Base-by-base conservation (phyloP, 2,113 vertebrate genomes). In the Gopherus evgoodei region DNA sequence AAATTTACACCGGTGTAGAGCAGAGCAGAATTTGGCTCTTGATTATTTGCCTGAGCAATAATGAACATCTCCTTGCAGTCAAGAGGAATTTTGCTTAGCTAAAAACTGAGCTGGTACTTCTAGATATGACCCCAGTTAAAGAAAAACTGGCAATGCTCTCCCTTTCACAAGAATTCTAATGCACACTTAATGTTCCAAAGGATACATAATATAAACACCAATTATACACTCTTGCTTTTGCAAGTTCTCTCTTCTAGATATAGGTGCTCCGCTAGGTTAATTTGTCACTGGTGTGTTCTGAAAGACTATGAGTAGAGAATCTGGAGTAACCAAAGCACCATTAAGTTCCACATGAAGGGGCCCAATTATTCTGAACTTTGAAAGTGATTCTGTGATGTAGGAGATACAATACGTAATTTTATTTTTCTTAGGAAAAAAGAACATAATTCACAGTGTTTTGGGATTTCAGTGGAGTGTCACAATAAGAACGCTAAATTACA, bases 331-430 rank as follows among this genome's bases (percentile, higher is more conserved):
- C 35, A 21, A 52, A 92, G 93, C 90, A 87, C 53, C 75, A 88
- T 11, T 59, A 88, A 88, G 50, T 76, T 90, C 82, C 47, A 88
- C 22, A 21, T 11, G 83, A 90, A 93, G 76, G 11, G 57, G 65
- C 3, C 3, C 59, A 81, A 57, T 54, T 76, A 12, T 44, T 27
- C 75, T 78, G 75, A 91, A 95, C 94, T 90, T 95, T 83, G 75
- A 87, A 96, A 90, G 90, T 31, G 1, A 65, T 76, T 89, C 80
- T 82, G 21, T 87, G 88, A 93, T 35, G 85, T 78, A 80, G 47
- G 79, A 86, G 84, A 87, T 13, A 80, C 13, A 92, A 57, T 53
- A 92, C 19, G 6, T 82, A 53, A 76, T 90, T 92, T 92, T 86
- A 78, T 65, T 84, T 81, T 50, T 81, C 50, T 52, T 84, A 84